Base-by-base conservation (phyloP, 2,113 vertebrate genomes). In the Labeo rohita region DNA sequence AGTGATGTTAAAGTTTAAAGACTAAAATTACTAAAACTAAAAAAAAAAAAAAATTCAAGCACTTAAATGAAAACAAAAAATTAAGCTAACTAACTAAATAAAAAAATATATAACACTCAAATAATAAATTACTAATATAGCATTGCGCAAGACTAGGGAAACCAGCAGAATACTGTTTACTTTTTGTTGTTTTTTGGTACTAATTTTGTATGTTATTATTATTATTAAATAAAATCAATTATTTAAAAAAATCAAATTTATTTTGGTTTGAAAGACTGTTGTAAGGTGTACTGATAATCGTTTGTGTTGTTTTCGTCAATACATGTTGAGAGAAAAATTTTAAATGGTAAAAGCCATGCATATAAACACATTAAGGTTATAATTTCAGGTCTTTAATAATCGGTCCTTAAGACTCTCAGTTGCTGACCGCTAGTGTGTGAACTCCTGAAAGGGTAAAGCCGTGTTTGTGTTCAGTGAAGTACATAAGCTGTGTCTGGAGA, bases 401-500 rank as follows among this genome's bases (percentile, higher is more conserved):
- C 9, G 0, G 4, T 43, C 8, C 3, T 68, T 70, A n/a, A 75
- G 45, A 75, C 4, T 54, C n/a, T 4, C n/a, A 34, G 11, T 15
- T 76, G 23, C 15, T 76, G n/a, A 52, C n/a, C 4, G 4, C 4
- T 15, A 79, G 18, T 3, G 5, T 79, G 52, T 59, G 16, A 79
- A 56, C 49, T 54, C 52, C 43, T 23, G 56, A 61, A 23, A 80
- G 78, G 21, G 12, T 49, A 80, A 63, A 80, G 43, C 16, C 1
- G 47, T 45, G n/a, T 81, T 79, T 49, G 3, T 34, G 59, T 21
- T 81, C 52, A 80, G 15, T 49, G 43, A 65, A 66, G 63, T 34
- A 82, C 80, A 70, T 52, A 18, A 82, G 28, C 78, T 3, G 3
- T 28, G 39, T 80, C n/a, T 80, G n/a, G 11, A 80, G 78, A 65